Percentiles rank a stretch among this genome's conserved stretches.
Evolutionary conservation across 1,140 invertebrate genomes (phyloP).

Genomic region (Ganaspis sp.): DNA sequence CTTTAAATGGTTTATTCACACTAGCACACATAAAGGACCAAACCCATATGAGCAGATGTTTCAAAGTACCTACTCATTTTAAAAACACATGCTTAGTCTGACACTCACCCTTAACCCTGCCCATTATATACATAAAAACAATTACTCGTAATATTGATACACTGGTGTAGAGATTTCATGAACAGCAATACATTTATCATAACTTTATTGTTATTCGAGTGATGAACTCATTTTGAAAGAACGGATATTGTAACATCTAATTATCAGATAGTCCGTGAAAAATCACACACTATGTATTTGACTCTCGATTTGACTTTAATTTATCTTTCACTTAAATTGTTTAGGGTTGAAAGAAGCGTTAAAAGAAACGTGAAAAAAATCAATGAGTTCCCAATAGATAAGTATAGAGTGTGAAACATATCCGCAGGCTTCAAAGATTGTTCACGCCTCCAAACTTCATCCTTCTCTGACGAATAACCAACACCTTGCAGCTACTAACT

Average conservation of each 20-base stretch:
- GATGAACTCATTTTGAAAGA: too few species aligned
- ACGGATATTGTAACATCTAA: neutral
- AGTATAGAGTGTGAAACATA: neutral
- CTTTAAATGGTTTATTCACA: neutral
- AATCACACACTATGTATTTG: neutral
- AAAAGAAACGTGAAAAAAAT: neutral
- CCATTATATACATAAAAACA: neutral
- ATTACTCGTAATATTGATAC: neutral
- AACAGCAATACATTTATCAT: neutral
- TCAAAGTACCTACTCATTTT: constrained; percentile 12
- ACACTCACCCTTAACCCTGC: neutral
- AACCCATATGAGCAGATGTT: neutral
- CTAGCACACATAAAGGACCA: neutral
- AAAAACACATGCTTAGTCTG: neutral
- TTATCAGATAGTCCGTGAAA: too few species aligned
- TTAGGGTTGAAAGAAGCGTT: neutral
- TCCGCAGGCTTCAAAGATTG: neutral
- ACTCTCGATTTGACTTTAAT: neutral
- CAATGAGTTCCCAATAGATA: neutral
- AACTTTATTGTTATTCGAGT: too few species aligned
- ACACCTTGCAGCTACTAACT: constrained; percentile 1
- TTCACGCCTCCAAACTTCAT: neutral
- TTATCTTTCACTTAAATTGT: neutral
- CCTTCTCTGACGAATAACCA: neutral
- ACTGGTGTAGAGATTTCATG: neutral